A percentile compares a stretch with the other conserved stretches of the same genome.
Evolutionary conservation across 2,888 invertebrate species (phyloP).

Genomic region (Smittia sp.): DNA sequence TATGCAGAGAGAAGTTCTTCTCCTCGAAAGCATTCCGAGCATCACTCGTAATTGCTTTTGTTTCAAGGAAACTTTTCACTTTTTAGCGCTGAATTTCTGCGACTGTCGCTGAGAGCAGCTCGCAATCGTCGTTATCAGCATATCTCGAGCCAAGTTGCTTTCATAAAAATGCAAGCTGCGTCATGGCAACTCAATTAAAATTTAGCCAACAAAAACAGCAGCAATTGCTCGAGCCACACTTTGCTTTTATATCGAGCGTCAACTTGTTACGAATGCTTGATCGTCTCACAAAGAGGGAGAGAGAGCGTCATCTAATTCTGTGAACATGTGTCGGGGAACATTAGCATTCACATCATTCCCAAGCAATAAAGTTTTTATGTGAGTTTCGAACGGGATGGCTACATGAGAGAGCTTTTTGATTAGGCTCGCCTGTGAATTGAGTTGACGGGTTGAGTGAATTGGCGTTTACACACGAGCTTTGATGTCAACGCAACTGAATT

Average conservation of each 20-base stretch:
- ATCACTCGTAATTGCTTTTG: not conserved
- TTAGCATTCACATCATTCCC: constrained; percentile 8
- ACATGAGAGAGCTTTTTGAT: not conserved
- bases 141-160: not conserved
- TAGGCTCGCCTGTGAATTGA: not conserved
- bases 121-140: not conserved
- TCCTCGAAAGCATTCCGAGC: not conserved
- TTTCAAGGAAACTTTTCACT: not conserved
- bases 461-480: not conserved
- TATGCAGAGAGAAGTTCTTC: not conserved
- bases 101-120: not conserved
- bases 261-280: too few species aligned
- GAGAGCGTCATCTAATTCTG: not conserved
- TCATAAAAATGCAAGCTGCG: constrained; percentile 13
- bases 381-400: too few species aligned
- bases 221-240: too few species aligned
- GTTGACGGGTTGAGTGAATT: not conserved
- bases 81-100: not conserved
- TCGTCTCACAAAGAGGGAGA: too few species aligned
- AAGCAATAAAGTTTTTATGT: constrained; percentile 15
- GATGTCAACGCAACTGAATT: too few species aligned
- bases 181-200: constrained; percentile 23
- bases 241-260: too few species aligned
- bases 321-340: not conserved
- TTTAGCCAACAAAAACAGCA: not conserved